Evolutionary conservation across 2,888 invertebrate genomes (phyloP).

Genomic region (Drosophila aldrichi): DNA sequence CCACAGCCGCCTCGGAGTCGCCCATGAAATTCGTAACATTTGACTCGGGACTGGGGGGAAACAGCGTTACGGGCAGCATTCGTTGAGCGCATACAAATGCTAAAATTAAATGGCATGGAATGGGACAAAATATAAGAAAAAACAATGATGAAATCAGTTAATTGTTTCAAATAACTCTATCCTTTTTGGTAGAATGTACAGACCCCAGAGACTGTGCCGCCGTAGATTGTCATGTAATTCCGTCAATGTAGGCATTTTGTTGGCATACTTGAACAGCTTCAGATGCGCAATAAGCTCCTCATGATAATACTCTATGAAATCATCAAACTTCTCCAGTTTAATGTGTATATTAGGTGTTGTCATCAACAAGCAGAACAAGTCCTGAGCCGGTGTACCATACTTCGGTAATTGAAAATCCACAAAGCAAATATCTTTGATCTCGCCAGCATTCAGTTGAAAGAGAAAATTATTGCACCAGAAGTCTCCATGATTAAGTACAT

Average conservation of each 20-base stretch:
- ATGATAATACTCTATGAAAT: conserved; percentile 81
- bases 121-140: not conserved
- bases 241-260: conserved; percentile 70
- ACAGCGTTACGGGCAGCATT: conserved; percentile 66
- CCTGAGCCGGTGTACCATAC: conserved; percentile 81
- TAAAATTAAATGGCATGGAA: conserved; percentile 23
- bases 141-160: conserved; percentile 19
- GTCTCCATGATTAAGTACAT: conserved; percentile 81
- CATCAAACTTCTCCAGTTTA: conserved; percentile 79
- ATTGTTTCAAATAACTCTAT: not conserved
- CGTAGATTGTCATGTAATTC: conserved; percentile 76
- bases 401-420: conserved; percentile 82
- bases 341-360: conserved; percentile 78
- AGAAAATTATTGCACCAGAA: conserved; percentile 84
- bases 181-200: conserved; percentile 3
- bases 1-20: conserved; percentile 55
- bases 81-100: conserved; percentile 70
- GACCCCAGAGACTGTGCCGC: conserved; percentile 77
- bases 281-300: conserved; percentile 71
- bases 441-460: conserved; percentile 67
- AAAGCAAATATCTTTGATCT: conserved; percentile 78
- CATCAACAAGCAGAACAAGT: conserved; percentile 79
- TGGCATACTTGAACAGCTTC: conserved; percentile 69
- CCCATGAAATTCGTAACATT: conserved; percentile 71
- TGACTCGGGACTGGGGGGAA: conserved; percentile 73